Evolutionary conservation across 2,888 invertebrate species (phyloP).

Genomic region (Rotaria magnacalcarata): DNA sequence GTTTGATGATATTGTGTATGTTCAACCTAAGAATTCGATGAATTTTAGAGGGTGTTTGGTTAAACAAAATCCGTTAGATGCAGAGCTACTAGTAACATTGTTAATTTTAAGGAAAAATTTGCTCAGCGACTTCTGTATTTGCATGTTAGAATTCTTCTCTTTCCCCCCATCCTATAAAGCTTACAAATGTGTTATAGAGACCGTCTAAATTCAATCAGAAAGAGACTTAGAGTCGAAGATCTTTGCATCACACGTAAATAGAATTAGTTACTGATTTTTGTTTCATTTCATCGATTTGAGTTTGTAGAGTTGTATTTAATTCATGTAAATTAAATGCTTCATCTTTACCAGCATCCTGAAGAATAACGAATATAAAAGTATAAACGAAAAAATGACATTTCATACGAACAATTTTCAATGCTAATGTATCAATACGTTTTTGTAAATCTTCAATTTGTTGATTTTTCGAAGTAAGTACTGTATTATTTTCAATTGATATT

Average conservation of each 20-base stretch:
- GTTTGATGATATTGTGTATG: not conserved
- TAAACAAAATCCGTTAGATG: no score
- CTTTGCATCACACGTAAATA: no score
- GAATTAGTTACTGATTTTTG: not conserved
- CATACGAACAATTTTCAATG: not conserved
- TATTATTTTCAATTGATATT: not conserved
- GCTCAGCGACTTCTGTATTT: no score
- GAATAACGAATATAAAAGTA: not conserved
- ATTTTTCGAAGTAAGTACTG: not conserved
- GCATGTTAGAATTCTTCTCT: no score
- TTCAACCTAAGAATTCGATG: not conserved
- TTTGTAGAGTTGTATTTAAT: not conserved
- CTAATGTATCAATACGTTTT: conserved; percentile 10
- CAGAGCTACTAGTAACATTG: no score
- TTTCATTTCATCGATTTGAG: not conserved
- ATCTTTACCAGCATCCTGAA: not conserved
- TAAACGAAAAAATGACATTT: not conserved
- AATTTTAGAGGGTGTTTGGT: no score
- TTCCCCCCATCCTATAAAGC: no score
- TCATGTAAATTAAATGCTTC: not conserved
- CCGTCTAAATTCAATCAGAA: no score
- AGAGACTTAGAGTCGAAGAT: no score
- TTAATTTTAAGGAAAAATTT: no score
- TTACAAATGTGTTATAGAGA: no score
- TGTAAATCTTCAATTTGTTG: not conserved